Conservation (phyloP, 2,797 vertebrate species). For the Antrozous pallidus region DNA sequence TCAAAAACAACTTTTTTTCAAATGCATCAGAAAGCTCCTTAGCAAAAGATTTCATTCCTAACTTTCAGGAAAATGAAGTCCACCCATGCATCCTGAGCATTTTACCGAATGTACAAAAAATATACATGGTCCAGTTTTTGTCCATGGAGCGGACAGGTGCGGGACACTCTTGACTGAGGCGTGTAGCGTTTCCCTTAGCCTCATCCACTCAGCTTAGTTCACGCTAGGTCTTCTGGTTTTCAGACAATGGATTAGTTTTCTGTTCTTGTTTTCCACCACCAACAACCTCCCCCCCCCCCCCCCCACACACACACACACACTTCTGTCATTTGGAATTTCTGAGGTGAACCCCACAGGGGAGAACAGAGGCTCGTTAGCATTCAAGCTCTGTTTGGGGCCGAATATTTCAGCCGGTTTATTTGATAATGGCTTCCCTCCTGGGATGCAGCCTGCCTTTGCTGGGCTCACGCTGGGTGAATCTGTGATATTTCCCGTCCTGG, state of each 20-base stretch:
- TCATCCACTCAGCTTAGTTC: not conserved
- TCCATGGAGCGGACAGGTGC: not conserved
- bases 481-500: conserved; percentile 62
- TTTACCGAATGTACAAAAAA: conserved; percentile 22
- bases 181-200: not conserved
- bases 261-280: conserved; percentile 7
- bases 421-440: conserved; percentile 62
- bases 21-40: not conserved
- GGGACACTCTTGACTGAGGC: not conserved
- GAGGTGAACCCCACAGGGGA: not conserved
- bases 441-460: conserved; percentile 37
- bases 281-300: not conserved
- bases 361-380: conserved; percentile 10
- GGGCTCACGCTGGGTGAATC: conserved; percentile 32
- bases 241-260: not conserved
- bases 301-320: too few species aligned
- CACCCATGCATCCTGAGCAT: not conserved
- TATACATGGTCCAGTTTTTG: not conserved
- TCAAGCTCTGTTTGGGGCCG: conserved; percentile 10
- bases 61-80: not conserved
- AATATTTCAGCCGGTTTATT: conserved; percentile 53
- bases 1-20: not conserved
- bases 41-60: not conserved
- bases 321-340: conserved; percentile 50
- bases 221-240: not conserved